These are phyloP conservation scores for Cygnus olor DNA, from an alignment of 2,797 vertebrate species.

Conservation along the genomic window DNA sequence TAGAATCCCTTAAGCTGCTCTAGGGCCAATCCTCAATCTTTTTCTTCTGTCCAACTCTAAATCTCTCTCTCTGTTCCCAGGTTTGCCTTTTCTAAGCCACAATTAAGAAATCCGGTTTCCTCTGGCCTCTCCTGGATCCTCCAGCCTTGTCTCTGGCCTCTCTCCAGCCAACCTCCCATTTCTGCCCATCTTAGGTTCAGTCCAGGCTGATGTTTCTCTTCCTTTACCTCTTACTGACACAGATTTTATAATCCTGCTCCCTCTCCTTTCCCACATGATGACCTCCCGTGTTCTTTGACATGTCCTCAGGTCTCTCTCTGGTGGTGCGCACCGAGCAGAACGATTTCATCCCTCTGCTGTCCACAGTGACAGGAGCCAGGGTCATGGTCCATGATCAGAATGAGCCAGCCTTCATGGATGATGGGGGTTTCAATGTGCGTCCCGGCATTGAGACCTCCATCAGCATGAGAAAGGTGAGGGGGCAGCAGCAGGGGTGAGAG, in stretches of 20 bases:
- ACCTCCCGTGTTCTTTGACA: neutral
- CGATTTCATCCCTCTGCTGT: constrained; percentile 82
- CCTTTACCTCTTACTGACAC: neutral
- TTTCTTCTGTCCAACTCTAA: neutral
- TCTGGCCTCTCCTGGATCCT: neutral
- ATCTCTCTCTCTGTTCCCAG: neutral
- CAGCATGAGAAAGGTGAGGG: constrained; percentile 80
- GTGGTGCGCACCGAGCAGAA: constrained; percentile 80
- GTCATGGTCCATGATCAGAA: constrained; percentile 82
- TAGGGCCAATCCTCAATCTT: neutral
- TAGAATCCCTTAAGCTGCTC: neutral
- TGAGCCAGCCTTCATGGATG: constrained; percentile 83
- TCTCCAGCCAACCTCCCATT: neutral
- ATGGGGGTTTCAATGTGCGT: constrained; percentile 81
- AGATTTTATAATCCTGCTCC: neutral
- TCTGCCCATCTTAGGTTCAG: neutral
- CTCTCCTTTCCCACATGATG: fast-evolving
- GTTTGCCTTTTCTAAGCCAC: neutral
- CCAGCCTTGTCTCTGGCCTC: neutral
- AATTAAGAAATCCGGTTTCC: neutral
- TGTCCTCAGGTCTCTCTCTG: constrained; percentile 78
- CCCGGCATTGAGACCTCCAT: constrained; percentile 83
- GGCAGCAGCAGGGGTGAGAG: neutral
- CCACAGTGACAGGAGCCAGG: constrained; percentile 82
- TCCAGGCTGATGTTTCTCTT: neutral